Evolutionary conservation across 2,888 invertebrate species (phyloP).

Genomic region (Oligia fasciuncula): DNA sequence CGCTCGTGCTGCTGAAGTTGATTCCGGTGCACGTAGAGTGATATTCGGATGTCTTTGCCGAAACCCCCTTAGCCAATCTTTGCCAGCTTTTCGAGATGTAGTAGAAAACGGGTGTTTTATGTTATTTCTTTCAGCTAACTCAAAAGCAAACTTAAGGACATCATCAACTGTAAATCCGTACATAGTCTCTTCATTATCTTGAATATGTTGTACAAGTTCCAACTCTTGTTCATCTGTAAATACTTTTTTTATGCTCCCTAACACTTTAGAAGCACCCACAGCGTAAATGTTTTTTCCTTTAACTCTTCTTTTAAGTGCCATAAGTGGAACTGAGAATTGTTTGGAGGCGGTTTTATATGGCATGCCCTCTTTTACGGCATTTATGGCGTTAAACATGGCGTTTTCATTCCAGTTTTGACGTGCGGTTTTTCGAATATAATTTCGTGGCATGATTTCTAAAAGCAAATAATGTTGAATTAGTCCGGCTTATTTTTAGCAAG

Average conservation of each 20-base stretch:
- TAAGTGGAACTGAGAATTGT: slow-evolving; percentile 21
- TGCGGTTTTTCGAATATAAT: too few relatives aligned
- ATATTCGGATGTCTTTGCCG: neutral
- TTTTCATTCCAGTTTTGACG: slow-evolving; percentile 3
- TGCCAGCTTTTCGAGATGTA: slow-evolving; percentile 26
- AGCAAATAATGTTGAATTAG: too few relatives aligned
- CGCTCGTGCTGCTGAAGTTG: neutral
- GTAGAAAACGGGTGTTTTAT: slow-evolving; percentile 22
- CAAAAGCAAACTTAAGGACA: slow-evolving; percentile 15
- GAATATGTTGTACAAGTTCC: slow-evolving; percentile 25
- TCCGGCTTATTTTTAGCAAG: too few relatives aligned
- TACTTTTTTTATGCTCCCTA: slow-evolving; percentile 5
- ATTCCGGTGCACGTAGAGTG: neutral
- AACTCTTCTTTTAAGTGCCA: slow-evolving; percentile 4
- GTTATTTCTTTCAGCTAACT: slow-evolving; percentile 25
- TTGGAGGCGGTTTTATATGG: slow-evolving; percentile 17
- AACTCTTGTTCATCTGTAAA: slow-evolving; percentile 16
- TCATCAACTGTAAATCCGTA: slow-evolving; percentile 12
- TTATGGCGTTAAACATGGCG: slow-evolving; percentile 19
- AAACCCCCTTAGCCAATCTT: slow-evolving; percentile 6
- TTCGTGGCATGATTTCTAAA: too few relatives aligned
- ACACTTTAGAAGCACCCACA: neutral
- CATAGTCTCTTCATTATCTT: slow-evolving; percentile 6
- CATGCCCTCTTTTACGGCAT: slow-evolving; percentile 22
- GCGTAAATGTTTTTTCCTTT: neutral